Percentiles rank a stretch among this genome's conserved stretches.
phyloP scores from a whole-genome alignment of 2,888 invertebrate genomes.

The Scaptomyza cyrtandrae region DNA sequence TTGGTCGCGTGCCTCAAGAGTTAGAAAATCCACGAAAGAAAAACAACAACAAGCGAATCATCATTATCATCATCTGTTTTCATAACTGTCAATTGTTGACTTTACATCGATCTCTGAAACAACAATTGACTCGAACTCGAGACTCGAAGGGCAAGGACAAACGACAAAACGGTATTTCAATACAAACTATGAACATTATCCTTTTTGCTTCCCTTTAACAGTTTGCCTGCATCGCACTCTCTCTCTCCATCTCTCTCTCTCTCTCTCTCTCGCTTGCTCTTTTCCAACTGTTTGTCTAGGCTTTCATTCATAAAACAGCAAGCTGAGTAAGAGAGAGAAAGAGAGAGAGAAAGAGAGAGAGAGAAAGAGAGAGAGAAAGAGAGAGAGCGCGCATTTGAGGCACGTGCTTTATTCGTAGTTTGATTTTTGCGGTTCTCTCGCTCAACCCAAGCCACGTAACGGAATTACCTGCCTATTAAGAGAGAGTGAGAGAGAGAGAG shows the following conservation, averaged over 20 bases:
- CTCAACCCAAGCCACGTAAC: conserved; percentile 33
- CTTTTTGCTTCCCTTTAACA: conserved; percentile 16
- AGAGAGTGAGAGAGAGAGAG: not conserved
- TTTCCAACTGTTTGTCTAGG: not conserved
- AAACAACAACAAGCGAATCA: conserved; percentile 25
- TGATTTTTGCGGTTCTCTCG: conserved; percentile 53
- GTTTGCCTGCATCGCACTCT: conserved; percentile 2
- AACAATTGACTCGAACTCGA: conserved; percentile 45
- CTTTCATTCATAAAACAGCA: conserved; percentile 54
- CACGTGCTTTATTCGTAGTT: conserved; percentile 38
- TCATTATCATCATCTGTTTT: conserved; percentile 71
- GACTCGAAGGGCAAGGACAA: conserved; percentile 10
- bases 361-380: conserved; percentile 17
- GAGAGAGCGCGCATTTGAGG: conserved; percentile 13
- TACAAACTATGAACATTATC: conserved; percentile 45
- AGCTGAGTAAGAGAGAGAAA: conserved; percentile 1
- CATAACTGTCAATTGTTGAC: conserved; percentile 80
- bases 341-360: conserved; percentile 19
- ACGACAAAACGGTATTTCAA: conserved; percentile 58
- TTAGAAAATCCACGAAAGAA: conserved; percentile 1
- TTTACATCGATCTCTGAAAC: conserved; percentile 56
- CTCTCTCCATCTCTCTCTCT: not conserved
- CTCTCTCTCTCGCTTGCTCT: not conserved
- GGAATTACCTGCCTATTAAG: conserved; percentile 60
- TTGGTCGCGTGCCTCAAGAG: conserved; percentile 29